phyloP scores from a whole-genome alignment of 2,888 invertebrate genomes.

The Pandemis corylana region DNA sequence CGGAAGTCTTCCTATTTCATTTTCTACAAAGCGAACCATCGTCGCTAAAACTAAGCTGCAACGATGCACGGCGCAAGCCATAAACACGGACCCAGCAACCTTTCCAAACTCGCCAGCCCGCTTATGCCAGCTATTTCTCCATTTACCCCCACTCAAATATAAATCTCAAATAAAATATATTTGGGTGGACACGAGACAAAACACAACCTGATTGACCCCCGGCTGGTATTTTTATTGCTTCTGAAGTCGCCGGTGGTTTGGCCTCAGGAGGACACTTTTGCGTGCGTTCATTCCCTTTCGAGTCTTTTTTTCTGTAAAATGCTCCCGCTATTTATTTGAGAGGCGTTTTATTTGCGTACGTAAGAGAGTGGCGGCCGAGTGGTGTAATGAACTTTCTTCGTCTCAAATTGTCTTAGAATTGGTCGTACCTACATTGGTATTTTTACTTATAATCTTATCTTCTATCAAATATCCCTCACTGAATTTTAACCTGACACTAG shows the following conservation, averaged over 20 bases:
- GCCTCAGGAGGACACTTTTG: constrained; percentile 58
- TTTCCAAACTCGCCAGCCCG: constrained; percentile 47
- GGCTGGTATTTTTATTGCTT: constrained; percentile 76
- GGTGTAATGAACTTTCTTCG: constrained; percentile 26
- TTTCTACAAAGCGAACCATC: not conserved
- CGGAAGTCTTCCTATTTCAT: not conserved
- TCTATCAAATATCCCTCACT: not conserved
- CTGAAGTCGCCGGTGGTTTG: constrained; percentile 55
- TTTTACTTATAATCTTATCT: too few relatives aligned
- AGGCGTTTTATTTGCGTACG: constrained; percentile 35
- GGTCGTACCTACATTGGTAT: too few relatives aligned
- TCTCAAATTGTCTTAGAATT: not conserved
- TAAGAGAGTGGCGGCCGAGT: constrained; percentile 23
- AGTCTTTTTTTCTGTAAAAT: constrained; percentile 55
- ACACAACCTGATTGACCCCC: constrained; percentile 79
- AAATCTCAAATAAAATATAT: constrained; percentile 71
- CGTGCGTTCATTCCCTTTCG: constrained; percentile 54
- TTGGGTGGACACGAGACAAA: constrained; percentile 64
- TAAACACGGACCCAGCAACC: constrained; percentile 47
- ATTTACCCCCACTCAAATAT: constrained; percentile 61
- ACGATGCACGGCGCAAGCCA: constrained; percentile 27
- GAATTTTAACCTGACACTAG: not conserved
- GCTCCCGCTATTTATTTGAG: constrained; percentile 51
- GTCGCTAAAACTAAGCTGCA: not conserved
- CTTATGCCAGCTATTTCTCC: constrained; percentile 68